Evolutionary conservation across 2,113 vertebrate species (phyloP).

Genomic region (Mormyrus lacerda): DNA sequence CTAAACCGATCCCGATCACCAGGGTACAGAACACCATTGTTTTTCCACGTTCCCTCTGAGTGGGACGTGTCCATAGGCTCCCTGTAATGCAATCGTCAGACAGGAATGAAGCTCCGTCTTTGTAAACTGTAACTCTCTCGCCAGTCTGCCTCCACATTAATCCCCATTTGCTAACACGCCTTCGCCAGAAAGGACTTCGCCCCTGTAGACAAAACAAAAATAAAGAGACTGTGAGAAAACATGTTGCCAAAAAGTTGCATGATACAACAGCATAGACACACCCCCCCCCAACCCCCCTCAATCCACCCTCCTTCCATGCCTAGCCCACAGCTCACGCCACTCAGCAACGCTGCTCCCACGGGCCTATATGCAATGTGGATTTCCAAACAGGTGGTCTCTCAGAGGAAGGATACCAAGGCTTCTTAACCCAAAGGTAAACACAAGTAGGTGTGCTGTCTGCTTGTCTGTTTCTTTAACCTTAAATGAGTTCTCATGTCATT

Average conservation of each 20-base stretch:
- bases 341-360: neutral
- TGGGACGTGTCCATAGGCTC: neutral
- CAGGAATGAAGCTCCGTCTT: conserved; percentile 11
- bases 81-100: neutral
- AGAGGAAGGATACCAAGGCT: neutral
- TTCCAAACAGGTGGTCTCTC: conserved; percentile 4
- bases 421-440: neutral
- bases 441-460: neutral
- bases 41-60: neutral
- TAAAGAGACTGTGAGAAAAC: neutral
- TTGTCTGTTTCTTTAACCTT: neutral
- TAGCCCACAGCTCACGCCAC: neutral
- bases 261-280: neutral
- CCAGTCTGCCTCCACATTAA: conserved; percentile 2
- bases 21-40: neutral
- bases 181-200: neutral
- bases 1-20: neutral
- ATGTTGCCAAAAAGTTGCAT: neutral
- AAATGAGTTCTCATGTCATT: neutral
- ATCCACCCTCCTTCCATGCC: neutral
- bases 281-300: neutral
- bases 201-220: conserved; percentile 19
- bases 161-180: conserved; percentile 7
- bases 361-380: neutral
- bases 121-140: conserved; percentile 1